Evolutionary conservation across 2,797 vertebrate genomes (phyloP).

Genomic region (Chelonia mydas): DNA sequence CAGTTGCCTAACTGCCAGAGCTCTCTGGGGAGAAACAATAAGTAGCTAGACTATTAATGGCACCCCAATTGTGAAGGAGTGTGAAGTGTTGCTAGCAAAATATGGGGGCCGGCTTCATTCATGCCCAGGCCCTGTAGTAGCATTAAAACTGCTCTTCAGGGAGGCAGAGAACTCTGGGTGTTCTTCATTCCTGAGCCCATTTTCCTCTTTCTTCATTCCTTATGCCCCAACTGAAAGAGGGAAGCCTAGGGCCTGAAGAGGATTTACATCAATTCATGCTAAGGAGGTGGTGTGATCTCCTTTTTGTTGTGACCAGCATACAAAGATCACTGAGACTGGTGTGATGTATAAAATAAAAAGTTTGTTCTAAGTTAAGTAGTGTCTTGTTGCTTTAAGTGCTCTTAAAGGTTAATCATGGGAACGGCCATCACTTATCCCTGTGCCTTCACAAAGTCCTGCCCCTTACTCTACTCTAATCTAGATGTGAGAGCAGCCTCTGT

Average conservation of each 20-base stretch:
- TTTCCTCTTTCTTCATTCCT: constrained; percentile 66
- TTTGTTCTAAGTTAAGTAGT: constrained; percentile 67
- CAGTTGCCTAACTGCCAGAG: constrained; percentile 59
- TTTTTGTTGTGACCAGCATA: constrained; percentile 74
- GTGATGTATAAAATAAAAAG: constrained; percentile 79
- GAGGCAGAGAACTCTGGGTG: constrained; percentile 30
- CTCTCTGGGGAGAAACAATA: constrained; percentile 50
- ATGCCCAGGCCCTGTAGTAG: constrained; percentile 41
- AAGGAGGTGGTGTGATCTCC: constrained; percentile 61
- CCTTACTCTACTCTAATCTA: not conserved
- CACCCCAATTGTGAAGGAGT: constrained; percentile 44
- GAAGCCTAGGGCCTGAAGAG: constrained; percentile 45
- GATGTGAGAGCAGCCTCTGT: fast-evolving
- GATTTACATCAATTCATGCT: constrained; percentile 48
- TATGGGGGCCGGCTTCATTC: not conserved
- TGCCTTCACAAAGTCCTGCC: not conserved
- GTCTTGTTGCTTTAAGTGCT: constrained; percentile 38
- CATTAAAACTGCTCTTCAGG: constrained; percentile 29
- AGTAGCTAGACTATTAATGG: constrained; percentile 66
- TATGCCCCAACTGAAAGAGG: constrained; percentile 65
- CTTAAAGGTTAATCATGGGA: not conserved
- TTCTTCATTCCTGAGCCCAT: constrained; percentile 2
- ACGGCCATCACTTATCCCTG: not conserved
- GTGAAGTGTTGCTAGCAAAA: constrained; percentile 54
- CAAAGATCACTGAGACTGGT: constrained; percentile 70